Evolutionary conservation across 2,113 vertebrate species (phyloP).

Genomic region (Podarcis raffonei): DNA sequence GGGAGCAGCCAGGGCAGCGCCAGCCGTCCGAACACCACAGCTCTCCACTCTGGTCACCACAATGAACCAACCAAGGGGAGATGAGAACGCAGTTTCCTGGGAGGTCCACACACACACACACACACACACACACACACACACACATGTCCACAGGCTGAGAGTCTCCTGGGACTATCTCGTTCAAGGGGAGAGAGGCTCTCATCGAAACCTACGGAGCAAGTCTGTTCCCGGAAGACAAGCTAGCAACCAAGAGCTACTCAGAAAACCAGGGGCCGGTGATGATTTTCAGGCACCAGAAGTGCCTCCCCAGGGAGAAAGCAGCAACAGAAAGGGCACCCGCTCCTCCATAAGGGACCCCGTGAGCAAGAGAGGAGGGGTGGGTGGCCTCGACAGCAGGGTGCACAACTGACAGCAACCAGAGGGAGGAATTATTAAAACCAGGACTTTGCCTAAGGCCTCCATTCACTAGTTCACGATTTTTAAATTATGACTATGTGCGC

Average conservation of each 20-base stretch:
- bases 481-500: no score
- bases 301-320: no score
- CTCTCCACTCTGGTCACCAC: conserved; percentile 13
- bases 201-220: not conserved
- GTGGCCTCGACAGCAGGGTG: no score
- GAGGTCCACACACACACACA: not conserved
- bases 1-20: conserved; percentile 62
- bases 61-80: conserved; percentile 55
- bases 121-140: not conserved
- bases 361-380: no score
- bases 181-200: not conserved
- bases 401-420: no score
- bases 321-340: no score
- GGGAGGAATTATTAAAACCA: no score
- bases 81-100: not conserved
- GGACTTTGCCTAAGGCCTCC: no score
- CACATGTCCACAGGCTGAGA: not conserved
- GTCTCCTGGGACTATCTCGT: not conserved
- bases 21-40: conserved; percentile 62
- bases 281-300: not conserved
- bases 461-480: no score
- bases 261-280: not conserved
- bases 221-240: not conserved
- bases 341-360: no score
- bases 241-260: not conserved